Conservation (phyloP, 2,113 vertebrate species). For the Urocitellus parryii region DNA sequence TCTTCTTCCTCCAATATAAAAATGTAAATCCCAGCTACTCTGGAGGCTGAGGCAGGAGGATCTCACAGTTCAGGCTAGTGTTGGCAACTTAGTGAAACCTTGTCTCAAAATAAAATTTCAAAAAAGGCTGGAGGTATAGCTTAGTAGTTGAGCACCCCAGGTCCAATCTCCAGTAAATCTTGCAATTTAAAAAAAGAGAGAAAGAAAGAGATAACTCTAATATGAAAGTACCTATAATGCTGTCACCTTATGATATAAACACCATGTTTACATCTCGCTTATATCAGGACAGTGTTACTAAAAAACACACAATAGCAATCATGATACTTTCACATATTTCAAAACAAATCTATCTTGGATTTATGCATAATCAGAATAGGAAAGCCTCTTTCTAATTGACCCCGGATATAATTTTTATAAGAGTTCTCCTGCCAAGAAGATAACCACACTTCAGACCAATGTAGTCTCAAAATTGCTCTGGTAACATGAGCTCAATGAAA, state of each 20-base stretch:
- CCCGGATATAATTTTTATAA: constrained; percentile 3
- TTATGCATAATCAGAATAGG: background rate
- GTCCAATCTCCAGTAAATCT: background rate
- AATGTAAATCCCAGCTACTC: background rate
- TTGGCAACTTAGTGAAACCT: background rate
- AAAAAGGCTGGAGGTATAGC: background rate
- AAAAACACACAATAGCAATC: constrained; percentile 21
- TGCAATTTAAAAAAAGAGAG: too few species aligned
- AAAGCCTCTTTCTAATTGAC: constrained; percentile 47
- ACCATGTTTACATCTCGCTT: background rate
- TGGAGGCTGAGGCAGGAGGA: background rate
- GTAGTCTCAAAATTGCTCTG: constrained; percentile 3
- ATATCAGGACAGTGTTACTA: background rate
- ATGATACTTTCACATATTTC: constrained; percentile 20
- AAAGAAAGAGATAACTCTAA: background rate
- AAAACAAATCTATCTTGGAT: constrained; percentile 43
- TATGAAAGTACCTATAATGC: background rate
- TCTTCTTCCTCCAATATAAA: too few species aligned
- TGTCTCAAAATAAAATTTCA: background rate
- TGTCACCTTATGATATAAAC: background rate
- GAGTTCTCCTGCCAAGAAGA: background rate
- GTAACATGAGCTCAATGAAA: background rate
- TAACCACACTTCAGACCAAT: background rate
- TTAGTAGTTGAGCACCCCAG: background rate
- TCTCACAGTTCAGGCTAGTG: background rate